Evolutionary conservation across 37 sponge, comb jelly and placozoan genomes (phyloP).

Genomic region (Dysidea cf. avara): DNA sequence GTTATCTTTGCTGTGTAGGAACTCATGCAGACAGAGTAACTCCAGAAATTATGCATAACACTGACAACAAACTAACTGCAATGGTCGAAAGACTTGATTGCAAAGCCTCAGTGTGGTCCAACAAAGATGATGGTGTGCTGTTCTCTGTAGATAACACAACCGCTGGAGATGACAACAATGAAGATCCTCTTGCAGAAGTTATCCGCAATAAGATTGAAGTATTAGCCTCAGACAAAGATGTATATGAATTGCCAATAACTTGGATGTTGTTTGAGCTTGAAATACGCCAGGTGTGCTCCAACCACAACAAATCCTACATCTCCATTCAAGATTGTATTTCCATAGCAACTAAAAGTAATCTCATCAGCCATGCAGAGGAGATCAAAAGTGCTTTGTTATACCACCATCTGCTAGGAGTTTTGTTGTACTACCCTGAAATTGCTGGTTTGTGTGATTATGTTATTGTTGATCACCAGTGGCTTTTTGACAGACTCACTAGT

Average conservation of each 20-base stretch:
- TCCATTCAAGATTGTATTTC: background rate
- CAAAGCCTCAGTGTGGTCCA: too few species aligned
- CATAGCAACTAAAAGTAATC: conserved; percentile 14
- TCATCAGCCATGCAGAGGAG: background rate
- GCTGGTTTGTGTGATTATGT: too few species aligned
- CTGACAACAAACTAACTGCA: too few species aligned
- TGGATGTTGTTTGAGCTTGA: too few species aligned
- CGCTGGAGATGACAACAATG: conserved; percentile 27
- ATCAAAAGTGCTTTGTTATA: conserved; percentile 44
- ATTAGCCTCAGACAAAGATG: conserved; percentile 12
- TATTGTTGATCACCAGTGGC: conserved; percentile 42
- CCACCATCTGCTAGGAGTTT: conserved; percentile 21
- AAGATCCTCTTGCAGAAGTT: conserved; percentile 24
- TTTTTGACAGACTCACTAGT: conserved; percentile 27
- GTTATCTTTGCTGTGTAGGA: too few species aligned
- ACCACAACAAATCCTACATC: conserved; percentile 6
- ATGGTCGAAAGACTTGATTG: too few species aligned
- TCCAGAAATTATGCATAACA: too few species aligned
- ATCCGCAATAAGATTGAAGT: too few species aligned
- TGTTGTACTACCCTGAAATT: conserved; percentile 36
- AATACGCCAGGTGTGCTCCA: conserved; percentile 25
- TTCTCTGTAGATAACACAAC: too few species aligned
- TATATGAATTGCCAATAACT: conserved; percentile 13
- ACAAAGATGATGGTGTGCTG: too few species aligned
- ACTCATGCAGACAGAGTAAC: too few species aligned